Evolutionary conservation across 2,797 vertebrate species (phyloP).

Genomic region (Hippoglossus hippoglossus): DNA sequence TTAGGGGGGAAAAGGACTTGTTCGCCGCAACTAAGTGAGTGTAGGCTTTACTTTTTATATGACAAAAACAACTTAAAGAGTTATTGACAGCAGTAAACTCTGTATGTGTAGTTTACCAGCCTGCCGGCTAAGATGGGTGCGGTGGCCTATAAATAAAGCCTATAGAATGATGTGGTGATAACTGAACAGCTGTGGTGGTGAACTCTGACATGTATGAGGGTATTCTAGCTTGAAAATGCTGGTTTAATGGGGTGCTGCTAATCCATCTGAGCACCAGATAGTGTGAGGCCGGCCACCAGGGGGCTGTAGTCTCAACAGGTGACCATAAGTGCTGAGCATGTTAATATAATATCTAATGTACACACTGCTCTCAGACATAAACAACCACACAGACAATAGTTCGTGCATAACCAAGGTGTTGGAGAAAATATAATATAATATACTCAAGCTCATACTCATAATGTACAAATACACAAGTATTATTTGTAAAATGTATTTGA

Average conservation of each 20-base stretch:
- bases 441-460: neutral
- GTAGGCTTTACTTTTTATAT: no score
- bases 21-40: no score
- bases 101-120: no score
- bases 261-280: neutral
- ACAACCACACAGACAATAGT: neutral
- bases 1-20: no score
- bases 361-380: neutral
- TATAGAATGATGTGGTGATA: neutral
- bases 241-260: neutral
- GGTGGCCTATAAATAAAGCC: neutral
- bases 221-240: neutral
- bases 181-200: neutral
- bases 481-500: neutral
- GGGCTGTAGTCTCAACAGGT: neutral
- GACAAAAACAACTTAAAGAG: no score
- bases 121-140: no score
- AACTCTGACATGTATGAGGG: neutral
- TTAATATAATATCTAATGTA: no score
- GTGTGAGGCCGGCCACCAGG: conserved; percentile 3
- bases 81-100: no score
- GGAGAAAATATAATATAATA: neutral
- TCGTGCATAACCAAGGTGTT: neutral
- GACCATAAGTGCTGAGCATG: neutral
- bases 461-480: neutral